A percentile compares a stretch with the other conserved stretches of the same genome.
These are phyloP conservation scores for Drosophila yooni DNA, from an alignment of 2,888 invertebrate species.

Conservation along the genomic window DNA sequence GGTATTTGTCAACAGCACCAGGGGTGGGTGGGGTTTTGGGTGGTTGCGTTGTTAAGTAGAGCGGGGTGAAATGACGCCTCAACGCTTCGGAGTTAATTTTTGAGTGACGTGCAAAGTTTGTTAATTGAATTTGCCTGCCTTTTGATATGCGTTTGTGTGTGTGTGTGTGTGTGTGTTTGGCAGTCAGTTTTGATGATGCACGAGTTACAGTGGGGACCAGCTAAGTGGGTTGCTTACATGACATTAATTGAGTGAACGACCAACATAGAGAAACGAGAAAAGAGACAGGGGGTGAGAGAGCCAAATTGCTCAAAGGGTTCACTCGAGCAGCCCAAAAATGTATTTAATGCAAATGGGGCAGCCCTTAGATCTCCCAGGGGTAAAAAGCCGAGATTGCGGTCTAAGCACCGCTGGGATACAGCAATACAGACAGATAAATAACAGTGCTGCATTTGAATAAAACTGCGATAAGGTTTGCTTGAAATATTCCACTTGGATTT, in stretches of 20 bases:
- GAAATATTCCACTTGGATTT: background rate
- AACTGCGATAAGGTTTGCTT: slow-evolving; percentile 1
- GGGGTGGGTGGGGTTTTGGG: background rate
- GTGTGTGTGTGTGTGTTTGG: slow-evolving; percentile 23
- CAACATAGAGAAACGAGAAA: slow-evolving; percentile 7
- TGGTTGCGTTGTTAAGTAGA: slow-evolving; percentile 5
- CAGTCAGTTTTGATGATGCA: slow-evolving; percentile 60
- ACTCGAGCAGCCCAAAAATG: slow-evolving; percentile 40
- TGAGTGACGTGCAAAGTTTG: slow-evolving; percentile 80
- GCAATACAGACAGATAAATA: slow-evolving; percentile 22
- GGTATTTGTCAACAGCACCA: slow-evolving; percentile 64
- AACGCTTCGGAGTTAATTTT: slow-evolving; percentile 73
- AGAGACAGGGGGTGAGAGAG: slow-evolving; percentile 7
- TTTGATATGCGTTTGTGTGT: slow-evolving; percentile 47
- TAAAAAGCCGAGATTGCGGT: slow-evolving; percentile 69
- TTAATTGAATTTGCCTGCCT: slow-evolving; percentile 77
- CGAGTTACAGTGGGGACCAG: slow-evolving; percentile 72
- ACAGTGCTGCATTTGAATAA: slow-evolving; percentile 26
- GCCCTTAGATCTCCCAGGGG: slow-evolving; percentile 58
- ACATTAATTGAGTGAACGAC: slow-evolving; percentile 74
- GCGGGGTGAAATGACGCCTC: slow-evolving; percentile 52
- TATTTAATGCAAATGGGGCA: slow-evolving; percentile 72
- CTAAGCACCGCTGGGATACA: slow-evolving; percentile 51
- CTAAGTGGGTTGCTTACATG: slow-evolving; percentile 81
- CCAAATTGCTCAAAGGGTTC: slow-evolving; percentile 59